phyloP scores from a whole-genome alignment of 2,113 vertebrate genomes.

The Leptobrachium leishanense region DNA sequence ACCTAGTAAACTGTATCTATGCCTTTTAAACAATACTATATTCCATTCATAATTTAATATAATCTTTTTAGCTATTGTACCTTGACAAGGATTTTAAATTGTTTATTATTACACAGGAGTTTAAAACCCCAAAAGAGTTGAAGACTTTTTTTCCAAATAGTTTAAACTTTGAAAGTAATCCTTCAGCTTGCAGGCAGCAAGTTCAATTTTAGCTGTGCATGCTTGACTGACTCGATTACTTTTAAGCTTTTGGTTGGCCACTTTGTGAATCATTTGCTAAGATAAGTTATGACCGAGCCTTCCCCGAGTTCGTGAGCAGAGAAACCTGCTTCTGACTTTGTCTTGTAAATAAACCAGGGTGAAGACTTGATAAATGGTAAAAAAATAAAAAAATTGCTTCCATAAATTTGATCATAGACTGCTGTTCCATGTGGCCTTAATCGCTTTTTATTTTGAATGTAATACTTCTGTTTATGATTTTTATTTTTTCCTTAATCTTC shows the following conservation, averaged over 20 bases:
- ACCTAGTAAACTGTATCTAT: too few relatives aligned
- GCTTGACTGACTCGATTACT: slow-evolving; percentile 47
- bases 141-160: slow-evolving; percentile 29
- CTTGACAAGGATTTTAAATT: too few relatives aligned
- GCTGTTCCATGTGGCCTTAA: too few relatives aligned
- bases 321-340: slow-evolving; percentile 17
- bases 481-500: too few relatives aligned
- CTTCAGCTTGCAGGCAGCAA: slow-evolving; percentile 44
- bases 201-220: slow-evolving; percentile 48
- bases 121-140: neutral
- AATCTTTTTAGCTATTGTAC: too few relatives aligned
- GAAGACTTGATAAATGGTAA: neutral
- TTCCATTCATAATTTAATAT: too few relatives aligned
- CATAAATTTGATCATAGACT: too few relatives aligned
- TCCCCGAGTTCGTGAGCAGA: slow-evolving; percentile 32
- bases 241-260: slow-evolving; percentile 42
- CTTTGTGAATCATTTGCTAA: slow-evolving; percentile 47
- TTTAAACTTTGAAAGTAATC: slow-evolving; percentile 46
- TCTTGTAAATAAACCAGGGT: slow-evolving; percentile 12
- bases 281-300: slow-evolving; percentile 42
- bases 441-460: too few relatives aligned
- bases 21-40: too few relatives aligned
- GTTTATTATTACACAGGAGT: too few relatives aligned
- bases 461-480: too few relatives aligned
- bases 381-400: neutral